A percentile compares a stretch with the other conserved stretches of the same genome.
These are phyloP conservation scores for Zophobas atratus DNA, from an alignment of 1,140 invertebrate genomes.

Conservation along the genomic window DNA sequence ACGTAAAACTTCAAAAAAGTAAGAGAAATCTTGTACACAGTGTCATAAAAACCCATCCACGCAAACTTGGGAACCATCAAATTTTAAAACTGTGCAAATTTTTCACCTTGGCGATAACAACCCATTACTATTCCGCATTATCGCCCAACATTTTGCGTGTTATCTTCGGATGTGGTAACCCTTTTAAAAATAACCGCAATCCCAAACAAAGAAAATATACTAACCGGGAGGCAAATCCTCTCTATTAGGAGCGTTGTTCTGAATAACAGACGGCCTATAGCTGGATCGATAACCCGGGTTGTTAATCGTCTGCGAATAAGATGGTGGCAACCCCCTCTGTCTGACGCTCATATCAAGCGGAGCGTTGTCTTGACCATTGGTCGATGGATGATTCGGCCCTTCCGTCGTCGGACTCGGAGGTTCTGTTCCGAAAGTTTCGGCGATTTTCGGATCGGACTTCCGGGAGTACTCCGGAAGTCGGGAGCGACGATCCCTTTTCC, in stretches of 20 bases:
- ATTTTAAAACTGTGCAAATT: too few relatives aligned
- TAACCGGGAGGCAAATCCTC: constrained; percentile 65
- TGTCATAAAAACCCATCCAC: too few relatives aligned
- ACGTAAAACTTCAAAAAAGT: too few relatives aligned
- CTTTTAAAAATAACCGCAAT: not conserved
- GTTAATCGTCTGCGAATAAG: constrained; percentile 70
- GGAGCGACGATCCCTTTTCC: constrained; percentile 75
- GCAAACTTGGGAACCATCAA: too few relatives aligned
- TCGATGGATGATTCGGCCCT: constrained; percentile 57
- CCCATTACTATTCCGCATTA: too few relatives aligned
- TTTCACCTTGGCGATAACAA: too few relatives aligned
- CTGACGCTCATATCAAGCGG: constrained; percentile 72
- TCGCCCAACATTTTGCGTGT: too few relatives aligned
- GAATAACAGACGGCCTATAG: constrained; percentile 62
- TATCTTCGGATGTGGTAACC: not conserved
- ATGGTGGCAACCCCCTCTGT: constrained; percentile 71
- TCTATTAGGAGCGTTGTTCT: constrained; percentile 57
- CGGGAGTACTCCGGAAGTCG: constrained; percentile 65
- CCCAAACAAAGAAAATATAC: constrained; percentile 7
- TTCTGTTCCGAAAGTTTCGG: constrained; percentile 58
- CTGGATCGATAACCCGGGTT: constrained; percentile 70
- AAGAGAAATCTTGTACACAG: too few relatives aligned
- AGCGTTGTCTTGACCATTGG: constrained; percentile 68
- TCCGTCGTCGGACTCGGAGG: constrained; percentile 57
- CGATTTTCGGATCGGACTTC: constrained; percentile 65